phyloP scores from a whole-genome alignment of 1,140 invertebrate genomes.

The Drosophila pandora region DNA sequence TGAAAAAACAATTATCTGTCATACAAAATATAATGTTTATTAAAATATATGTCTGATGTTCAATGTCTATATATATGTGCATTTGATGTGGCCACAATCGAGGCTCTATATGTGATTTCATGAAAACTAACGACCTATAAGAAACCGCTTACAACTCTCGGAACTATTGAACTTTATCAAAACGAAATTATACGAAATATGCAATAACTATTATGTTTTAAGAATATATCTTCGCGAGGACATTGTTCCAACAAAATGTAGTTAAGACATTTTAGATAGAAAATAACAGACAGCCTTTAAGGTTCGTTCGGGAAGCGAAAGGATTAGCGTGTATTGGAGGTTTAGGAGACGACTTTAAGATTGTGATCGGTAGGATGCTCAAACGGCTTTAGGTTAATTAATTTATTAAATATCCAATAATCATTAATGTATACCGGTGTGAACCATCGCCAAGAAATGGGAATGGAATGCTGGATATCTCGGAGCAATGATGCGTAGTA shows the following conservation, averaged over 20 bases:
- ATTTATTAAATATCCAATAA: neutral
- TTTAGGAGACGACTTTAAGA: neutral
- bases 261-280: constrained; percentile 5
- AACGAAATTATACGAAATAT: neutral
- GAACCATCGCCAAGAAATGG: neutral
- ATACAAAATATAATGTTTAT: neutral
- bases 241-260: neutral
- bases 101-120: constrained; percentile 17
- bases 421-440: constrained; percentile 1
- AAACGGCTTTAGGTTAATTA: constrained; percentile 4
- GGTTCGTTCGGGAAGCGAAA: neutral
- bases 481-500: constrained; percentile 50
- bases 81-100: constrained; percentile 15
- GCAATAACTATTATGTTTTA: too few relatives aligned
- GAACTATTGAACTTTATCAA: neutral
- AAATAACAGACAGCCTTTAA: neutral
- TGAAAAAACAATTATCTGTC: constrained; percentile 16
- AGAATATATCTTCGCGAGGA: too few relatives aligned
- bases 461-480: neutral
- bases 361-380: constrained; percentile 12
- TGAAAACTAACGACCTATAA: neutral
- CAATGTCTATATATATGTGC: constrained; percentile 23
- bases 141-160: neutral
- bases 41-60: neutral
- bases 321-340: too few relatives aligned